Evolutionary conservation across 2,113 vertebrate genomes (phyloP), one percentile per base, ranked within the genome.

Genomic region (Acrocephalus arundinaceus): DNA sequence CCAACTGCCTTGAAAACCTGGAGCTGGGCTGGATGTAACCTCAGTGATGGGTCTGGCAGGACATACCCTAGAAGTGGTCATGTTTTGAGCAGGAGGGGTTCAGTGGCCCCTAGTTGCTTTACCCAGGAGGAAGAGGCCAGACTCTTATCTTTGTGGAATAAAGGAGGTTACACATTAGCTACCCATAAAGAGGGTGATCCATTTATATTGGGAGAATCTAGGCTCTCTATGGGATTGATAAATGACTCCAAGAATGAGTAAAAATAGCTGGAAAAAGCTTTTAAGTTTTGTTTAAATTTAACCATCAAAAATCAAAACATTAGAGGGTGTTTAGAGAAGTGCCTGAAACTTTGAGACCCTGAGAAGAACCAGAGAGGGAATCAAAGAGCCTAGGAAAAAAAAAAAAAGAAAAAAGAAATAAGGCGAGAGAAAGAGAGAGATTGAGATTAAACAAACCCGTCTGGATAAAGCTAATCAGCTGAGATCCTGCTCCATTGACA

Each of bases 281-380:
- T 97, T 93, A 97, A 90, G 86, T 96, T 97, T 96, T 97, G 96
- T 96, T 96, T 97, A 96, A 94, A 82, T 92, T 72, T 96, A 92
- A 84, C 88, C 73, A 89, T 88, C 90, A 92, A 90, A 96, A 92
- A 79, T 92, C 92, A 95, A 97, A 97, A 97, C 88, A 96, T 96
- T 82, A 85, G 79, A 76, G 83, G 70, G 92, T 94, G 96, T 96
- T 96, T 95, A 95, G 86, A 95, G 94, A 96, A 96, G 85, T 66
- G 90, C 90, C 76, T 95, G 85, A 95, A 92, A 90, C 73, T 89
- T 88, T 57, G 90, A 95, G 85, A 85, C 70, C 49, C 73, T 96
- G 96, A 96, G 80, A 92, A 94, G 96, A 94, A 92, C 88, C 93
- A 96, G 90, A 93, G 68, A 89, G 58, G 45, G 85, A 96, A 96